These are phyloP conservation scores for Diplolepis rosae DNA, from an alignment of 2,888 invertebrate species.

Conservation along the genomic window DNA sequence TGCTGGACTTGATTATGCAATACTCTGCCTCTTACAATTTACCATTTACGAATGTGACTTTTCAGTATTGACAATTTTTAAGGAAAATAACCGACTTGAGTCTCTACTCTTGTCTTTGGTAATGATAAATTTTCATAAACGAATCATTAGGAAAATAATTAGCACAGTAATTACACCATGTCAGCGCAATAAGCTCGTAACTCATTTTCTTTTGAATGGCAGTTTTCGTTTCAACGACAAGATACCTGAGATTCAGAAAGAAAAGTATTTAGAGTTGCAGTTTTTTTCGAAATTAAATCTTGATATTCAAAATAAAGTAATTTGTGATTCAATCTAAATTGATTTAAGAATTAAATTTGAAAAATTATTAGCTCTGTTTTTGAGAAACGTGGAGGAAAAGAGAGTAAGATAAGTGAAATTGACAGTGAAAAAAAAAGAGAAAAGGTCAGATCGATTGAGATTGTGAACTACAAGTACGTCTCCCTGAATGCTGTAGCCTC, in stretches of 20 bases:
- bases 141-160: neutral
- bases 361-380: neutral
- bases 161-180: neutral
- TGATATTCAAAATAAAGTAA: too few species aligned
- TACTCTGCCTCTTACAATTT: neutral
- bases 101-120: neutral
- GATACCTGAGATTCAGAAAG: neutral
- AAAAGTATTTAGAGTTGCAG: neutral
- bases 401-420: neutral
- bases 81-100: neutral
- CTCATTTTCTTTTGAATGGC: neutral
- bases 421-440: neutral
- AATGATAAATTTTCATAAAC: neutral
- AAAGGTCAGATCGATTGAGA: slow-evolving; percentile 30
- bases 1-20: neutral
- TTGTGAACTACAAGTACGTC: slow-evolving; percentile 39
- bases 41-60: neutral
- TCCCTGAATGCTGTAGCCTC: slow-evolving; percentile 65
- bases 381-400: neutral
- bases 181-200: neutral
- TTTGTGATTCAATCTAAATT: too few species aligned
- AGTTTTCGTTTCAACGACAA: neutral
- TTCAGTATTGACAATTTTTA: neutral
- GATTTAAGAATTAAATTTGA: neutral
- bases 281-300: neutral